These are phyloP conservation scores for fruit fly (Drosophila melanogaster) DNA, from an alignment of 1,140 invertebrate species.

Conservation along the genomic window DNA sequence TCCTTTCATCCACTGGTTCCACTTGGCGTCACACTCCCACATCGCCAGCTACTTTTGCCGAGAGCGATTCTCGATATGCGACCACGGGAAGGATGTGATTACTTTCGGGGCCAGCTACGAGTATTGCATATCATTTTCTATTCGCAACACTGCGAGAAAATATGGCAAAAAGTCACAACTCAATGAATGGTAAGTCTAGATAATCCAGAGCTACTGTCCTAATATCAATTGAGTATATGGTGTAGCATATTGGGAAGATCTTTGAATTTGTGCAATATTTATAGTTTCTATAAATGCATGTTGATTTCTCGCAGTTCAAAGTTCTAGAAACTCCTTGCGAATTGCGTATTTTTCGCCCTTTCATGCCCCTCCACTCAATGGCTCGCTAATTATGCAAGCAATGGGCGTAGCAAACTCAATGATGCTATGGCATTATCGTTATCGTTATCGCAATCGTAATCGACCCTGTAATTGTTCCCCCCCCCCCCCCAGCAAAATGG, in stretches of 20 bases:
- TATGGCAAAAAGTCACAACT: not conserved
- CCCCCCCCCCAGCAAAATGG: not conserved
- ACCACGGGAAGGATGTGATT: slow-evolving; percentile 58
- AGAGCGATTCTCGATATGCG: slow-evolving; percentile 36
- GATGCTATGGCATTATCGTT: slow-evolving; percentile 34
- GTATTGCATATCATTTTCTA: slow-evolving; percentile 57
- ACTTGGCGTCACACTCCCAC: slow-evolving; percentile 23
- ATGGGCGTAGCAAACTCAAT: slow-evolving; percentile 30
- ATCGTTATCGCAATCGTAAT: slow-evolving; percentile 38
- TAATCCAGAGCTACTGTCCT: too few relatives aligned
- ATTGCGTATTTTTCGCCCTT: not conserved
- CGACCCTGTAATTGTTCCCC: slow-evolving; percentile 23
- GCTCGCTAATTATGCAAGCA: slow-evolving; percentile 33
- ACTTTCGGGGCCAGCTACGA: slow-evolving; percentile 13
- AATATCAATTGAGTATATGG: too few relatives aligned
- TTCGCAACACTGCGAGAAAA: slow-evolving; percentile 8
- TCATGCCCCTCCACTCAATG: not conserved
- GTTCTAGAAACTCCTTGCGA: not conserved
- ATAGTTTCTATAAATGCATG: too few relatives aligned
- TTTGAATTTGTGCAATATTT: too few relatives aligned
- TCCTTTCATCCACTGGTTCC: slow-evolving; percentile 18
- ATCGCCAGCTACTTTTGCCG: slow-evolving; percentile 36
- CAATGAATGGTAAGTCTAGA: too few relatives aligned
- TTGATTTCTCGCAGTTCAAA: not conserved
- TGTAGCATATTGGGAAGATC: too few relatives aligned